Conservation (phyloP, 2,888 invertebrate genomes). For the Steinernema scapterisci region DNA sequence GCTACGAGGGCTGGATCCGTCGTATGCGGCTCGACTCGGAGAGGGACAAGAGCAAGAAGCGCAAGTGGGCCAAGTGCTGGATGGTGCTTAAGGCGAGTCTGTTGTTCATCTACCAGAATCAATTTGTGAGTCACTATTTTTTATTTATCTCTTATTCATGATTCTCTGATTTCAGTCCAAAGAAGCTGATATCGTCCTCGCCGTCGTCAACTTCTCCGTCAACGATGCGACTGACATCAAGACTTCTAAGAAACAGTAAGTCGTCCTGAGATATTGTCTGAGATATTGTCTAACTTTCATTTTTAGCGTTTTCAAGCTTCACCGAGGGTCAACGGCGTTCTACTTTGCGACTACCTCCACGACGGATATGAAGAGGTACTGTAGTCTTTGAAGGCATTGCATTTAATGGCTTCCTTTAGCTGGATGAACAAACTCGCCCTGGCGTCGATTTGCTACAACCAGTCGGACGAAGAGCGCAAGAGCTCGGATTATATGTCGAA, state of each 20-base stretch:
- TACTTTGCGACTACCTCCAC: neutral
- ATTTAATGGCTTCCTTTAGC: slow-evolving; percentile 23
- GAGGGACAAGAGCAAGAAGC: slow-evolving; percentile 29
- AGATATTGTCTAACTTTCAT: neutral
- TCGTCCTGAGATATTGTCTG: neutral
- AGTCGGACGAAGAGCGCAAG: slow-evolving; percentile 14
- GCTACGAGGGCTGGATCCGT: slow-evolving; percentile 8
- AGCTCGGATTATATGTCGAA: neutral
- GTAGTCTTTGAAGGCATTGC: neutral
- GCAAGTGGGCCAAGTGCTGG: slow-evolving; percentile 63
- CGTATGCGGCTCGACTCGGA: neutral
- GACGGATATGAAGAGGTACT: neutral
- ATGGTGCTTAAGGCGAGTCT: slow-evolving; percentile 52
- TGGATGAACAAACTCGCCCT: slow-evolving; percentile 29
- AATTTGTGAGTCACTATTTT: slow-evolving; percentile 46
- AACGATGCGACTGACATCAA: slow-evolving; percentile 9
- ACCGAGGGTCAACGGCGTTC: slow-evolving; percentile 3
- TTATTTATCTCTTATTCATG: neutral
- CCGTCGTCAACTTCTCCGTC: neutral
- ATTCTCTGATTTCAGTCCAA: neutral
- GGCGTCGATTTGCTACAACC: slow-evolving; percentile 13
- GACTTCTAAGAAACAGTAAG: neutral
- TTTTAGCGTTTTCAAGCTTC: slow-evolving; percentile 6
- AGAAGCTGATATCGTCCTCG: neutral
- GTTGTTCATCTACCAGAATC: slow-evolving; percentile 54